These are phyloP conservation scores for Isurus oxyrinchus DNA, from an alignment of 2,113 vertebrate genomes.

Conservation along the genomic window DNA sequence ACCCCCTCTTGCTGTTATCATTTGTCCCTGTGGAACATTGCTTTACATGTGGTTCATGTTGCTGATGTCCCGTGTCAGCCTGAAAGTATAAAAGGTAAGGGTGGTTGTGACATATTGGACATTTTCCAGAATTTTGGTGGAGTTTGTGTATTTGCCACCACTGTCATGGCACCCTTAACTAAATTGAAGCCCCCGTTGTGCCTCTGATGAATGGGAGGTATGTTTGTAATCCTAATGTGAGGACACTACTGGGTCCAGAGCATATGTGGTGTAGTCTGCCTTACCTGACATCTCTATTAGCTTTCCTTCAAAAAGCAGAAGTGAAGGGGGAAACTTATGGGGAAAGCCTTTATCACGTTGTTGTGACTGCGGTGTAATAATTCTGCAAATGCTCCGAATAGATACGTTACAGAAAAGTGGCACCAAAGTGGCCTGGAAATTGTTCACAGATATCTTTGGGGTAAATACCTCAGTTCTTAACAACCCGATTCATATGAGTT, in stretches of 20 bases:
- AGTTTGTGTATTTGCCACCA: not conserved
- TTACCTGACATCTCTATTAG: not conserved
- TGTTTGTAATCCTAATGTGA: not conserved
- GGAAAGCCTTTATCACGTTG: not conserved
- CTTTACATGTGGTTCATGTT: not conserved
- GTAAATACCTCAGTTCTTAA: not conserved
- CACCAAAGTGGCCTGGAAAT: not conserved
- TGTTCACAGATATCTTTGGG: not conserved
- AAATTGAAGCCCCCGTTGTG: not conserved
- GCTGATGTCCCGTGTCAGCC: not conserved
- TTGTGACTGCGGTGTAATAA: not conserved
- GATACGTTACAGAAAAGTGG: not conserved
- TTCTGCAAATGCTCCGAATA: not conserved
- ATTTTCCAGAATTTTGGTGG: not conserved
- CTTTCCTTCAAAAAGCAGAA: not conserved
- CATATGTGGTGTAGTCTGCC: not conserved
- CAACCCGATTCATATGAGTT: not conserved
- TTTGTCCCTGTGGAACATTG: not conserved
- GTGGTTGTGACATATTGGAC: not conserved
- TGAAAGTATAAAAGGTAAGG: not conserved
- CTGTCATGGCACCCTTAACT: not conserved
- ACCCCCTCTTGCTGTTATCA: not conserved
- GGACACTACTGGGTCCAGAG: not conserved
- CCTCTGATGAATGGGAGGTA: not conserved
- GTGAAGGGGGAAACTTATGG: not conserved